These are phyloP conservation scores for Sarcophilus harrisii DNA, from an alignment of 2,797 vertebrate species.

Conservation along the genomic window DNA sequence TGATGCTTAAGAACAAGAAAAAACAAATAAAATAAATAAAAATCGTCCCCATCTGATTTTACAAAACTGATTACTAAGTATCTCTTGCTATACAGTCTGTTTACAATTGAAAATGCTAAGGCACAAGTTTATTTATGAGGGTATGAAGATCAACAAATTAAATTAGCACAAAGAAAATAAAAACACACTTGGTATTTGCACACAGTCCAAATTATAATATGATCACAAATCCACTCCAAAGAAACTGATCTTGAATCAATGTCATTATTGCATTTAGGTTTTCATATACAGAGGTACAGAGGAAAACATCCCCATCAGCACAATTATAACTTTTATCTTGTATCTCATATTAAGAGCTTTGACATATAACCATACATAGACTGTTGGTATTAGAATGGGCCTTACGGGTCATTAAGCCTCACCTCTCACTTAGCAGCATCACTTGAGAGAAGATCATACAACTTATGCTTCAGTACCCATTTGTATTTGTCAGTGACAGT, in stretches of 20 bases:
- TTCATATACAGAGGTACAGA: background rate
- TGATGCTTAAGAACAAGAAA: constrained; percentile 40
- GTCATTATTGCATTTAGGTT: background rate
- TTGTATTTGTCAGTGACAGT: background rate
- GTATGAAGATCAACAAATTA: background rate
- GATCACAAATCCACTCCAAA: background rate
- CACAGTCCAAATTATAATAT: background rate
- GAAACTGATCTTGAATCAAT: background rate
- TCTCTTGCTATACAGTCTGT: background rate
- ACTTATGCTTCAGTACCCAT: background rate
- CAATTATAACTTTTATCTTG: background rate
- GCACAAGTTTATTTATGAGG: background rate
- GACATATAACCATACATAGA: background rate
- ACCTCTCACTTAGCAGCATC: background rate
- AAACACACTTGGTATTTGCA: background rate
- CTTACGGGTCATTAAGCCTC: background rate
- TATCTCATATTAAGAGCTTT: background rate
- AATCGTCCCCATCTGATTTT: background rate
- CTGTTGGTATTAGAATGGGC: background rate
- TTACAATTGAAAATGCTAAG: constrained; percentile 7
- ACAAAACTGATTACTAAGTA: constrained; percentile 23
- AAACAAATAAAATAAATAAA: background rate
- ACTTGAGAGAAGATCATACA: background rate
- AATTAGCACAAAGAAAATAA: background rate
- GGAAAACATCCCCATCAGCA: background rate